Percentiles rank a stretch among this genome's conserved stretches.
Conservation (phyloP, 2,888 invertebrate genomes). For the Lypha dubia region DNA sequence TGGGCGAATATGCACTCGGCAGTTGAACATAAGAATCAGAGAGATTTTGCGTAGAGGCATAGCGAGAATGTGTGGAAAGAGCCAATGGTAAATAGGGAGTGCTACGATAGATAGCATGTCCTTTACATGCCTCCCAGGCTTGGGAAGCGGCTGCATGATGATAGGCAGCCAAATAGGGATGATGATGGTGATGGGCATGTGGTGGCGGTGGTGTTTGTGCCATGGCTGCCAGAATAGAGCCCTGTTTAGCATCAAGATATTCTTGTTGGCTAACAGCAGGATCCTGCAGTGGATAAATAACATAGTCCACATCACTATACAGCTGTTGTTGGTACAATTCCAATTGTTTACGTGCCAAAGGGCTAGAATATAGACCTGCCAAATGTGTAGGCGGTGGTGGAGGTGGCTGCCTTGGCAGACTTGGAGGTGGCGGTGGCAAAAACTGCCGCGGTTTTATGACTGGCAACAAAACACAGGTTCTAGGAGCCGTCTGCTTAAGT, state of each 20-base stretch:
- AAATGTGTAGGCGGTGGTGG: constrained; percentile 87
- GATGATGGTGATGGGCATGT: constrained; percentile 75
- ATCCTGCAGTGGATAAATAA: constrained; percentile 95
- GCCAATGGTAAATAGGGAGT: constrained; percentile 91
- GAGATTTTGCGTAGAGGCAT: constrained; percentile 92
- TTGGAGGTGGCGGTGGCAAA: constrained; percentile 88
- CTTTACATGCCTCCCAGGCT: constrained; percentile 85
- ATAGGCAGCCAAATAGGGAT: constrained; percentile 83
- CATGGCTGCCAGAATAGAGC: constrained; percentile 86
- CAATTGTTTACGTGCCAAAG: constrained; percentile 89
- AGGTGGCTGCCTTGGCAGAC: constrained; percentile 85
- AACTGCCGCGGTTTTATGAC: constrained; percentile 87
- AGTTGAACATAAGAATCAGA: constrained; percentile 90
- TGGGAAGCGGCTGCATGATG: constrained; percentile 79
- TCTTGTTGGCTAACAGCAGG: constrained; percentile 95
- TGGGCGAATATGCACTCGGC: constrained; percentile 85
- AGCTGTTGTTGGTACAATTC: constrained; percentile 95
- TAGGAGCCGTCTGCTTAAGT: constrained; percentile 84
- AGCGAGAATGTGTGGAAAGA: constrained; percentile 87
- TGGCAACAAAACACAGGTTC: constrained; percentile 85
- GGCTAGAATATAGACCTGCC: constrained; percentile 89
- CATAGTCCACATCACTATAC: constrained; percentile 95
- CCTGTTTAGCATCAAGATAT: constrained; percentile 93
- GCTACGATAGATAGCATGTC: constrained; percentile 91
- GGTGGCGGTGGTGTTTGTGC: constrained; percentile 86